Evolutionary conservation across 2,113 vertebrate genomes (phyloP), one percentile per base, ranked within the genome.

Genomic region (Nycticorax nycticorax): DNA sequence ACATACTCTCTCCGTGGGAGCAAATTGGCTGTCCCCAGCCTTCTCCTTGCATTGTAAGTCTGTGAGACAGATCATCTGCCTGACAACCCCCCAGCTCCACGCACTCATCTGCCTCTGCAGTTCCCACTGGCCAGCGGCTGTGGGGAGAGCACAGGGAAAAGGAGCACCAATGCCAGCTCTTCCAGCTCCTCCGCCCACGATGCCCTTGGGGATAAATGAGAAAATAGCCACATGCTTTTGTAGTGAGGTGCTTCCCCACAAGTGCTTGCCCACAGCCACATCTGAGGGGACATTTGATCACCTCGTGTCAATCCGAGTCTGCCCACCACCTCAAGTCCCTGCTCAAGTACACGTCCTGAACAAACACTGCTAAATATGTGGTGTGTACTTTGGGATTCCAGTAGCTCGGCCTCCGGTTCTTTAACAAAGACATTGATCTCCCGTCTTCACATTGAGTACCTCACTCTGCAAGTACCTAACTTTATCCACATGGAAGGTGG

Each of bases 281-380:
- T 81, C 43, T 69, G 41, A 83, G 47, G 15, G n/a, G 17, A 27
- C 50, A 68, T 73, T 12, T 62, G 55, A 35, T 71, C 14, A 50
- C 6, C 63, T 66, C 2, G 1, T 57, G 60, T 15, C 41, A 72
- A 28, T 76, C 23, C 35, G 9, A 4, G 12, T 48, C 53, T 88
- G 33, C 28, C 30, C 28, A 60, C 4, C 9, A 12, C 1, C 2
- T 23, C 39, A 60, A 81, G 45, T 37, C 30, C 35, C 57, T 64
- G n/a, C 22, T 72, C 32, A 64, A 60, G 26, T 5, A 6, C 20
- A 9, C 8, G 28, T 28, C 13, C 15, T 13, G 8, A 23, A 35
- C 16, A 75, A 75, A 24, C 39, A n/a, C 20, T 47, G 33, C 8
- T 76, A 66, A 41, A 43, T 64, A 52, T 0, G 0, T 0, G 0